Percentiles rank a stretch among this genome's conserved stretches.
Evolutionary conservation across 2,888 invertebrate genomes (phyloP).

Genomic region (Oscheius sp.): DNA sequence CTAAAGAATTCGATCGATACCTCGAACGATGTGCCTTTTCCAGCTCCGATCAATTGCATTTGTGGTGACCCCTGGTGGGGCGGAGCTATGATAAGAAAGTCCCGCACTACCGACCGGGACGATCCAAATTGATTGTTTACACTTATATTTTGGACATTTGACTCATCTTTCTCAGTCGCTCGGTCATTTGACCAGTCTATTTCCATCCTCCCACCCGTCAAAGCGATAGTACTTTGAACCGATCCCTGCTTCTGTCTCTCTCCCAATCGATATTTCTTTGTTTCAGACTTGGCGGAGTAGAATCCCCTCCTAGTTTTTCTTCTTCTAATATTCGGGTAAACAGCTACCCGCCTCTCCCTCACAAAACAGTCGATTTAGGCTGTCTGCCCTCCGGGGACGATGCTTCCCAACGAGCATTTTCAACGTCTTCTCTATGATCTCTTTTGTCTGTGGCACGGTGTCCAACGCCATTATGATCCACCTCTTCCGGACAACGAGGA

Average conservation of each 20-base stretch:
- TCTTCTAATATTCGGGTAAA: slow-evolving; percentile 15
- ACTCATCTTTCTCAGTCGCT: too few relatives aligned
- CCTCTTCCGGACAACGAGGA: slow-evolving; percentile 69
- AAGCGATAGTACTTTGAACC: not conserved
- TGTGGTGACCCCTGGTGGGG: slow-evolving; percentile 6
- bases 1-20: too few relatives aligned
- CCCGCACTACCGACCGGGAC: not conserved
- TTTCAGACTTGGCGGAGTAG: not conserved
- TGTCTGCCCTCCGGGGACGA: slow-evolving; percentile 25
- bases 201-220: too few relatives aligned
- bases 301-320: not conserved
- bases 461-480: slow-evolving; percentile 71
- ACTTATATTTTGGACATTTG: not conserved
- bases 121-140: not conserved
- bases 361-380: not conserved
- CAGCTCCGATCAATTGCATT: slow-evolving; percentile 6
- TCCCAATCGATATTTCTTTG: not conserved
- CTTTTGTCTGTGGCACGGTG: slow-evolving; percentile 71
- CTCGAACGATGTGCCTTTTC: too few relatives aligned
- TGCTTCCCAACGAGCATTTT: slow-evolving; percentile 70
- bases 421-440: slow-evolving; percentile 71
- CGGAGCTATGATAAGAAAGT: slow-evolving; percentile 5
- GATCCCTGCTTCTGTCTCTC: not conserved
- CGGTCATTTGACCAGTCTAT: too few relatives aligned
- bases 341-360: not conserved